Conservation (phyloP, 2,797 vertebrate genomes). For the Enteromius mattozi region DNA sequence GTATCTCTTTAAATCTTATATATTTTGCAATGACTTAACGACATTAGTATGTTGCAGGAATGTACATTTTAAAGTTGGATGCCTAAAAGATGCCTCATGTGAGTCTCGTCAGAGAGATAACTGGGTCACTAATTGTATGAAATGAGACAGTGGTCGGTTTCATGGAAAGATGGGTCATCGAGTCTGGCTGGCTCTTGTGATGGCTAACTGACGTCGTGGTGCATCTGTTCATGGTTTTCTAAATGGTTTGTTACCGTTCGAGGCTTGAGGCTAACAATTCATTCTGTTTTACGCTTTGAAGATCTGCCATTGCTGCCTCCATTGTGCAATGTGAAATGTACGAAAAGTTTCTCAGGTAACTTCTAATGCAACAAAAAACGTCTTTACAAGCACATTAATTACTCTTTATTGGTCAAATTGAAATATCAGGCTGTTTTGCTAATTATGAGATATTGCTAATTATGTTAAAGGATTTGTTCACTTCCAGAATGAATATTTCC, state of each 20-base stretch:
- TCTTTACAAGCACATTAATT: neutral
- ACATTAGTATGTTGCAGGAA: neutral
- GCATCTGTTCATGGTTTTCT: constrained; percentile 44
- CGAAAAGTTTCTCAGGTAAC: neutral
- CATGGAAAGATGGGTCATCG: neutral
- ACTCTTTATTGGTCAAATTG: neutral
- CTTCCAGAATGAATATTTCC: neutral
- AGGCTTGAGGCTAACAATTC: neutral
- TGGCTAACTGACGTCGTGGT: neutral
- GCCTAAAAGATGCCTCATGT: constrained; percentile 4
- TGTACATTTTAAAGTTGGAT: neutral
- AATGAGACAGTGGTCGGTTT: constrained; percentile 21
- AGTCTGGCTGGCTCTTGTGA: constrained; percentile 25
- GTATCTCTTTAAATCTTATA: constrained; percentile 3
- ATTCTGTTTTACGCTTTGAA: constrained; percentile 17
- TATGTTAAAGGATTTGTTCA: neutral
- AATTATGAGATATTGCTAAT: neutral
- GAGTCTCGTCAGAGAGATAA: constrained; percentile 12
- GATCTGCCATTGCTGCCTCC: neutral
- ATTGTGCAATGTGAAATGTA: neutral
- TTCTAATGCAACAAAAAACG: neutral
- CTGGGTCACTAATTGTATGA: constrained; percentile 14
- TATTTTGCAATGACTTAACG: constrained; percentile 3
- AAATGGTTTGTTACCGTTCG: constrained; percentile 21
- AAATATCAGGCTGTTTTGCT: neutral